Base-by-base conservation (phyloP, 2,797 vertebrate species). In the Spinus olivaceus region DNA sequence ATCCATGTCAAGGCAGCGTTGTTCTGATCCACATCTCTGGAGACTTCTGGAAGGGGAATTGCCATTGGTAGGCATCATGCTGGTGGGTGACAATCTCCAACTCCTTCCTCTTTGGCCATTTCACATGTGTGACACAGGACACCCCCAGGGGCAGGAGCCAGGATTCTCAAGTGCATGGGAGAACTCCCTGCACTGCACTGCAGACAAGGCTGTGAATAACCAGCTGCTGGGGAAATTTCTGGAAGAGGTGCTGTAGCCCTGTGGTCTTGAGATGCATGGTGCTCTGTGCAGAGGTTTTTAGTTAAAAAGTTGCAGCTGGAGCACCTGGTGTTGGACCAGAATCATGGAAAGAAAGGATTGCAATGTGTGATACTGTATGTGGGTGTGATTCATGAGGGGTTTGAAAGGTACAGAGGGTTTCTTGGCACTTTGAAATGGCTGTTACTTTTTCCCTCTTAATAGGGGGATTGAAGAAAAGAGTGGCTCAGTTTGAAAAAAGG, bases 141-240 rank as follows among this genome's bases (percentile, higher is more conserved):
- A 21, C 33, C 41, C 12, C 12, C 3, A 2, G 30, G 37, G 19
- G 6, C 25, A 24, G 60, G 14, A 14, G 15, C 8, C 41, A 24
- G 64, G 10, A 16, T 10, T 10, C 35, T 25, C 0, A 0, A 14
- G 53, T 19, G 17, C 14, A 12, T 5, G 8, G 5, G 27, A 21
- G 4, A 76, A 2, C 4, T 18, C 10, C 12, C 32, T 60, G 50
- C 12, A 1, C 24, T 42, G 53, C 22, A 2, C 56, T 56, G 49
- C 30, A 64, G 70, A 23, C 20, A 23, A 8, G 41, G 24, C 49
- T 59, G 33, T 25, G 30, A 23, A 21, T 12, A n/a, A 23, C 17
- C 1, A 25, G 59, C 37, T 64, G 49, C 20, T 30, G 63, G 14
- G 20, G 2, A 27, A 14, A 2, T 8, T 47, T 17, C 32, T 67